Evolutionary conservation across 1,140 invertebrate species (phyloP).

Genomic region (Panagrolaimus sp.): DNA sequence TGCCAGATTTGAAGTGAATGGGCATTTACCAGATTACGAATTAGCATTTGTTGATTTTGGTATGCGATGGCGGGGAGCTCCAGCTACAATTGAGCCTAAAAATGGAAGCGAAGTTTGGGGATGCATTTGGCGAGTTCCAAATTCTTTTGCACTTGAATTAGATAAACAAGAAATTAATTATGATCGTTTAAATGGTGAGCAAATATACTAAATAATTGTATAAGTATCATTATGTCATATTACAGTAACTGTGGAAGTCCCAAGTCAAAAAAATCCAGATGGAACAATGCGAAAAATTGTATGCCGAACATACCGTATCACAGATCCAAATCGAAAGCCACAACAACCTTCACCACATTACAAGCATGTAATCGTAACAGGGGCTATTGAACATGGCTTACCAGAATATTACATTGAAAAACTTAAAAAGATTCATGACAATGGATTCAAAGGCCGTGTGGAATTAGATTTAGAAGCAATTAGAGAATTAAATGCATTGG

Average conservation of each 20-base stretch:
- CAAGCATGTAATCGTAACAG: constrained; percentile 47
- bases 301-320: constrained; percentile 54
- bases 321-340: constrained; percentile 29
- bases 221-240: constrained; percentile 11
- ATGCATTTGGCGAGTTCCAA: constrained; percentile 45
- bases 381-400: constrained; percentile 46
- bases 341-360: constrained; percentile 49
- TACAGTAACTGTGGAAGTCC: constrained; percentile 1
- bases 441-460: constrained; percentile 42
- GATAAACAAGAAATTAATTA: constrained; percentile 45
- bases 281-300: constrained; percentile 18
- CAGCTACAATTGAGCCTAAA: constrained; percentile 46
- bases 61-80: constrained; percentile 41
- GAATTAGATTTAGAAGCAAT: constrained; percentile 36
- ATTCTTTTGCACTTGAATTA: constrained; percentile 43
- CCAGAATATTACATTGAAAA: constrained; percentile 41
- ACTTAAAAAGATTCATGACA: constrained; percentile 37
- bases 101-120: constrained; percentile 30
- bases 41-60: constrained; percentile 41
- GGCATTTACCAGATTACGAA: constrained; percentile 32
- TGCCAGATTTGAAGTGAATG: constrained; percentile 34
- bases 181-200: constrained; percentile 48
- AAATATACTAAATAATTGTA: not conserved
- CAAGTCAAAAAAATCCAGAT: not conserved
- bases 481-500: constrained; percentile 26